A percentile compares a stretch with the other conserved stretches of the same genome.
These are phyloP conservation scores for Bhutanitis thaidina DNA, from an alignment of 2,888 invertebrate genomes.

Conservation along the genomic window DNA sequence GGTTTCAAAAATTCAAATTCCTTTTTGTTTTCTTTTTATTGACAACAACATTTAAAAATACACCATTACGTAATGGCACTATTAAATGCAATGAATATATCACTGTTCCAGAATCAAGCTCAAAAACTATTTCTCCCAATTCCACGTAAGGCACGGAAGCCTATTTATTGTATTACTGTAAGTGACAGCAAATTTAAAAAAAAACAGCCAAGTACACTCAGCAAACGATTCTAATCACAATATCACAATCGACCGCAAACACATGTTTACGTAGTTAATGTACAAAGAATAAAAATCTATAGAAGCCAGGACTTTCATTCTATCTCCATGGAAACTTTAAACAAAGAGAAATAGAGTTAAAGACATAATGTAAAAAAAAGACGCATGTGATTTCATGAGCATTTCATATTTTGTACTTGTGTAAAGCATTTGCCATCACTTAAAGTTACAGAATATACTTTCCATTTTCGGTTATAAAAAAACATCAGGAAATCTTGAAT, in stretches of 20 bases:
- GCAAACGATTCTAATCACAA: too few relatives aligned
- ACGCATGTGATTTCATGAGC: too few relatives aligned
- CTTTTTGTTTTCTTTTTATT: constrained; percentile 21
- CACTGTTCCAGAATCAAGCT: constrained; percentile 42
- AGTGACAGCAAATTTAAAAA: constrained; percentile 30
- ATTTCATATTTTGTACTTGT: too few relatives aligned
- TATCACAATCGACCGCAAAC: too few relatives aligned
- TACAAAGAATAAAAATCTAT: too few relatives aligned
- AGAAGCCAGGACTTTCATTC: too few relatives aligned
- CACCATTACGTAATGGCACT: constrained; percentile 57
- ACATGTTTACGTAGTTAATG: too few relatives aligned
- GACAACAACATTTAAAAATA: constrained; percentile 41
- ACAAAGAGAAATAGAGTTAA: too few relatives aligned
- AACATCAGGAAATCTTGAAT: constrained; percentile 30
- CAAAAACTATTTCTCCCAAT: constrained; percentile 11
- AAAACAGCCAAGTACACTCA: neutral
- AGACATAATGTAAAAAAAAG: too few relatives aligned
- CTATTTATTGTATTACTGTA: constrained; percentile 6
- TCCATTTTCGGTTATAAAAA: constrained; percentile 23
- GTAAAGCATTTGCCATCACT: neutral
- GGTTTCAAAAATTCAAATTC: too few relatives aligned
- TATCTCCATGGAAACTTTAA: too few relatives aligned
- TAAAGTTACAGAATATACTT: constrained; percentile 13
- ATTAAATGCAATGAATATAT: constrained; percentile 68
- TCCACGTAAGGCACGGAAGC: constrained; percentile 22